Percentiles rank a stretch among this genome's conserved stretches.
Evolutionary conservation across 2,888 invertebrate genomes (phyloP).

Genomic region (Parelbella ahira): DNA sequence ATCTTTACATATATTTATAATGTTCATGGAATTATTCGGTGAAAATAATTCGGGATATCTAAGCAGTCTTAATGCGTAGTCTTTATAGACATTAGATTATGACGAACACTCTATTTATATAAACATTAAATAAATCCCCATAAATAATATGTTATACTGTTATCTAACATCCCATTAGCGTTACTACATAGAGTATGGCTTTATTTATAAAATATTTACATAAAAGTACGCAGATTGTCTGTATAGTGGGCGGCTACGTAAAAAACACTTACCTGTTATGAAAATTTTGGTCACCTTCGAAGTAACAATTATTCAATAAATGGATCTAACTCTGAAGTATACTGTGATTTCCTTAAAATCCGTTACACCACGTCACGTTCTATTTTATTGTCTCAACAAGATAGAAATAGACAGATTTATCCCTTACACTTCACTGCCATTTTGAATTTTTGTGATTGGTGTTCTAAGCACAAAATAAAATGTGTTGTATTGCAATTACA

Average conservation of each 20-base stretch:
- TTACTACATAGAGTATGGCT: constrained; percentile 23
- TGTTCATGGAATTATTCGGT: too few relatives aligned
- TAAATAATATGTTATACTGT: too few relatives aligned
- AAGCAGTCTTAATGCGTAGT: too few relatives aligned
- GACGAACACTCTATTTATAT: too few relatives aligned
- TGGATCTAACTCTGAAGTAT: constrained; percentile 18
- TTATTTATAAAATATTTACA: constrained; percentile 39
- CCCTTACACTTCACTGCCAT: constrained; percentile 55
- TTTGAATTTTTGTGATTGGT: constrained; percentile 50
- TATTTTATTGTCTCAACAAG: constrained; percentile 51
- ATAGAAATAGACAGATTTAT: constrained; percentile 50
- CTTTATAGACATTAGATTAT: too few relatives aligned
- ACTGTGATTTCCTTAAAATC: constrained; percentile 45
- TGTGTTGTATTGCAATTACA: constrained; percentile 12
- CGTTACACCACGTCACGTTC: constrained; percentile 72
- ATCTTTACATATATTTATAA: too few relatives aligned
- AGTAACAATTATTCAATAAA: constrained; percentile 17
- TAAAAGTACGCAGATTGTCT: constrained; percentile 62
- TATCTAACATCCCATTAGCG: too few relatives aligned
- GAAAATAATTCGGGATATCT: too few relatives aligned
- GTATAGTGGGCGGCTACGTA: constrained; percentile 59
- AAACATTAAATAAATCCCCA: too few relatives aligned
- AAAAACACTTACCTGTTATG: constrained; percentile 55
- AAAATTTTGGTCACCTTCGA: constrained; percentile 35
- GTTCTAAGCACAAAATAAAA: constrained; percentile 42